Conservation (phyloP, 2,113 vertebrate genomes). For the Acrocephalus kingi region DNA sequence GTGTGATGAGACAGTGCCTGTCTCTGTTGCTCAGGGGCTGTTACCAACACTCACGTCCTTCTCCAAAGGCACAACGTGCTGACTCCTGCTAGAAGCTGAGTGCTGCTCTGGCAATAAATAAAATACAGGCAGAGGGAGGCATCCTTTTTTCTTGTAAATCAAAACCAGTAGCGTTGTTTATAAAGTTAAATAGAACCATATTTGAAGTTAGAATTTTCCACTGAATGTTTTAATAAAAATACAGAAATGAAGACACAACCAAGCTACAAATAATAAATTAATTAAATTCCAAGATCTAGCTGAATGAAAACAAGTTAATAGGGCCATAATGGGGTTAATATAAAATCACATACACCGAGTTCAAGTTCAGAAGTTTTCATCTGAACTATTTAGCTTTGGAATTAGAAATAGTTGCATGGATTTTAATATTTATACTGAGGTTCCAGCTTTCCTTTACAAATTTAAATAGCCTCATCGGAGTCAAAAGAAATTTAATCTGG, state of each 20-base stretch:
- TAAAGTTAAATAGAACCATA: background rate
- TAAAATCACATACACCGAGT: background rate
- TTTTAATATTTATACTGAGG: background rate
- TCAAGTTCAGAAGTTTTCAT: background rate
- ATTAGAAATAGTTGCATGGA: background rate
- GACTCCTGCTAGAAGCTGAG: background rate
- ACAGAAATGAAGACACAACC: background rate
- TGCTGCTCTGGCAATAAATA: background rate
- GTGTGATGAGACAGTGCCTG: background rate
- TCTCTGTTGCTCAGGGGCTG: background rate
- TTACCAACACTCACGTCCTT: background rate
- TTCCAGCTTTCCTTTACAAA: background rate
- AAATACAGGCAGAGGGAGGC: background rate
- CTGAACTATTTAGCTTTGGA: background rate
- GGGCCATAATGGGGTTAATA: background rate
- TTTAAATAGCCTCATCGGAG: background rate
- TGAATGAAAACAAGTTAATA: background rate
- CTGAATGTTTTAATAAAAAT: background rate
- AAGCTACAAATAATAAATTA: background rate
- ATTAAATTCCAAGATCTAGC: background rate
- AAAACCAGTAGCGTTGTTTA: background rate
- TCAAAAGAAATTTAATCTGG: background rate
- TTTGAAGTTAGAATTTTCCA: background rate
- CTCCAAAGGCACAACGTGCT: background rate
- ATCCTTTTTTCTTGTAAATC: background rate